A percentile compares a stretch with the other conserved stretches of the same genome.
These are phyloP conservation scores for Mythimna pallens DNA, from an alignment of 2,888 invertebrate genomes.

Conservation along the genomic window DNA sequence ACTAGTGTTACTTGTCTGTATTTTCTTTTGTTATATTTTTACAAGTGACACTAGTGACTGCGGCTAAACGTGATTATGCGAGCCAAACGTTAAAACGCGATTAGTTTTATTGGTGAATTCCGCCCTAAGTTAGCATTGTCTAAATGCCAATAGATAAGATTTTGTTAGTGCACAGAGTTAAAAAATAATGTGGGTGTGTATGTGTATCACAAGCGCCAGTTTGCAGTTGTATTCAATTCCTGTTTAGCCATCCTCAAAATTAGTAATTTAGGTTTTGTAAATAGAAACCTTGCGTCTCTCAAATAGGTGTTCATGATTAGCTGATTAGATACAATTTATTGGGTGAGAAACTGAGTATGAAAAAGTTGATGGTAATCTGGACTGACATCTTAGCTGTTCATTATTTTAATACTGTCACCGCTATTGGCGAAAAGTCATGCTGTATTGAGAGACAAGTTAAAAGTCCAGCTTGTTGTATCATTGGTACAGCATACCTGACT, in stretches of 20 bases:
- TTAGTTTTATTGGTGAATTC: too few relatives aligned
- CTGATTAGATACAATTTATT: background rate
- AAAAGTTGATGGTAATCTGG: background rate
- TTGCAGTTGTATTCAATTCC: background rate
- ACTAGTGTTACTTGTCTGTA: too few relatives aligned
- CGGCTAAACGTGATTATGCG: too few relatives aligned
- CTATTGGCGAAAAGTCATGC: background rate
- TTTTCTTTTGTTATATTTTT: too few relatives aligned
- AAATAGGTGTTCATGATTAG: background rate
- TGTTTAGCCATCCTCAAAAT: background rate
- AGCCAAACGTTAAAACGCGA: too few relatives aligned
- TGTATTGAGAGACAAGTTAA: background rate
- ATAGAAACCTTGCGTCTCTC: background rate
- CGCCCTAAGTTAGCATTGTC: slow-evolving; percentile 8
- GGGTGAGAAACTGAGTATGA: background rate
- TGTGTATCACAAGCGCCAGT: background rate
- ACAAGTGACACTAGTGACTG: too few relatives aligned
- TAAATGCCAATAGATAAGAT: slow-evolving; percentile 6
- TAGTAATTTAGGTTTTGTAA: background rate
- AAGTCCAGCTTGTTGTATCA: background rate
- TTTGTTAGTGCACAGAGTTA: background rate
- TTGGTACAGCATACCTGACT: too few relatives aligned
- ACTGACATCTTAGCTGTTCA: background rate
- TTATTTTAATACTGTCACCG: background rate
- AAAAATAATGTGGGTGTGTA: background rate